A percentile compares a stretch with the other conserved stretches of the same genome.
These are phyloP conservation scores for Leptinotarsa haldemani DNA, from an alignment of 2,888 invertebrate species.

Conservation along the genomic window DNA sequence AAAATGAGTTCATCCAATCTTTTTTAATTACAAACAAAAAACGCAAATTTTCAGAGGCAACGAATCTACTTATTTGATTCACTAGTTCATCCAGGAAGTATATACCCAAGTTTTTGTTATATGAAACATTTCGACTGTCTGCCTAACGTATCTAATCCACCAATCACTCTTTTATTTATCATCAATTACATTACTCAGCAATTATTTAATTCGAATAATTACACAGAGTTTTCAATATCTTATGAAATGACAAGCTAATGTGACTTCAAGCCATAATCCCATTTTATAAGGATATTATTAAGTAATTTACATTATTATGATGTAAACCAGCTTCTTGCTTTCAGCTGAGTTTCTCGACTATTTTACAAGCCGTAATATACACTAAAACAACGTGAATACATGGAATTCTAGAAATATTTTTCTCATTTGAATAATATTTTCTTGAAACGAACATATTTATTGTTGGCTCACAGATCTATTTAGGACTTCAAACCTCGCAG, in stretches of 20 bases:
- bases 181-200: conserved; percentile 34
- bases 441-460: background rate
- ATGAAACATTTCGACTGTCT: too few relatives aligned
- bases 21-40: too few relatives aligned
- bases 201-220: conserved; percentile 27
- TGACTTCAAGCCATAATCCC: conserved; percentile 42
- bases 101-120: too few relatives aligned
- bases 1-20: too few relatives aligned
- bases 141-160: background rate
- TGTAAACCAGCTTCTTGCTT: conserved; percentile 42
- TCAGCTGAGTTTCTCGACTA: conserved; percentile 27
- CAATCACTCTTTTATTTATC: background rate
- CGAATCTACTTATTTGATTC: too few relatives aligned
- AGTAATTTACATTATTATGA: conserved; percentile 46
- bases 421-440: conserved; percentile 4
- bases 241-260: conserved; percentile 43
- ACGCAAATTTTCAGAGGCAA: too few relatives aligned
- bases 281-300: conserved; percentile 46
- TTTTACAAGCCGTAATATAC: conserved; percentile 29
- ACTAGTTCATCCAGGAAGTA: too few relatives aligned
- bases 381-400: conserved; percentile 30
- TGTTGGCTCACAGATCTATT: conserved; percentile 1
- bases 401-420: conserved; percentile 21
- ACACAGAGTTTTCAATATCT: conserved; percentile 20
- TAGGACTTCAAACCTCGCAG: background rate